phyloP scores from a whole-genome alignment of 2,113 vertebrate species.

The Ceyx margarethae region DNA sequence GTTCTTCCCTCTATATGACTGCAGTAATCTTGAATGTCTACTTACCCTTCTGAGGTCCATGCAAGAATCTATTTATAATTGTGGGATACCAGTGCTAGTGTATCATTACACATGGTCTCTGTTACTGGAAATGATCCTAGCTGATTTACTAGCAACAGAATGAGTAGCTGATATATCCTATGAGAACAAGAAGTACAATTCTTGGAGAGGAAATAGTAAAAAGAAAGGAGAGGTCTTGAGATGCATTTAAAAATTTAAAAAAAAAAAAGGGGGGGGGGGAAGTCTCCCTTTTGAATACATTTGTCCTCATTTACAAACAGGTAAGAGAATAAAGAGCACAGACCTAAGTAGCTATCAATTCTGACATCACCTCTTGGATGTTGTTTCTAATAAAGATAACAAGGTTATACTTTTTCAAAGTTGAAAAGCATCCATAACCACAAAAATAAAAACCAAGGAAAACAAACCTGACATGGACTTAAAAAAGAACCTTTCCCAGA shows the following conservation, averaged over 20 bases:
- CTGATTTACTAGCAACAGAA: not conserved
- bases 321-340: not conserved
- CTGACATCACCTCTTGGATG: not conserved
- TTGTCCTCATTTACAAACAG: not conserved
- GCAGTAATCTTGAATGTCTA: conserved; percentile 1
- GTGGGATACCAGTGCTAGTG: not conserved
- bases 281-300: not conserved
- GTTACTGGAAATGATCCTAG: conserved; percentile 48
- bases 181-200: not conserved
- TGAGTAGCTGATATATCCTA: not conserved
- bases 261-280: not conserved
- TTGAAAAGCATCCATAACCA: not conserved
- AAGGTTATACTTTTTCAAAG: not conserved
- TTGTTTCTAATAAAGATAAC: not conserved
- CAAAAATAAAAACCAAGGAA: not conserved
- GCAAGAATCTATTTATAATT: conserved; percentile 57
- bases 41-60: not conserved
- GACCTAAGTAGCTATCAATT: not conserved
- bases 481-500: not conserved
- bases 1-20: not conserved
- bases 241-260: not conserved
- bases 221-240: not conserved
- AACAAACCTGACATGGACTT: not conserved
- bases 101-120: not conserved
- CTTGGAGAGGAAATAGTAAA: not conserved